These are phyloP conservation scores for Nomada flava DNA, from an alignment of 2,888 invertebrate genomes.

Conservation along the genomic window DNA sequence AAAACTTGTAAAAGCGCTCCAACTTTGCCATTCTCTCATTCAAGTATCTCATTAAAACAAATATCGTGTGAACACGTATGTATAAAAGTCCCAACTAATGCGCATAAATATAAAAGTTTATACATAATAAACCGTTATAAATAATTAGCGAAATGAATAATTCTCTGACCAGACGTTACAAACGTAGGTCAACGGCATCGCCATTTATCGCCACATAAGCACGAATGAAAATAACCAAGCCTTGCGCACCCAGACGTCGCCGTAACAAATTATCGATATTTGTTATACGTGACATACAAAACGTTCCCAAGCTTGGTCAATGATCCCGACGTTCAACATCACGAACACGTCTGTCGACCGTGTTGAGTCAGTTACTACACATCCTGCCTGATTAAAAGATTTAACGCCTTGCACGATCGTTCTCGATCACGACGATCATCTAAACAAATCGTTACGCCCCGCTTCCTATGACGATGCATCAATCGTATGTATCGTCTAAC, in stretches of 20 bases:
- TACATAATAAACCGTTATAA: background rate
- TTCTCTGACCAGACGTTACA: background rate
- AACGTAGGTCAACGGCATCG: background rate
- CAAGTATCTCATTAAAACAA: too few species aligned
- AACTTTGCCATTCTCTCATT: too few species aligned
- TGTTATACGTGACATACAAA: slow-evolving; percentile 8
- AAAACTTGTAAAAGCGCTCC: too few species aligned
- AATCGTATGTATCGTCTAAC: too few species aligned
- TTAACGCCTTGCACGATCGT: slow-evolving; percentile 41
- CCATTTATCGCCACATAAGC: background rate
- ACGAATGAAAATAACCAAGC: background rate
- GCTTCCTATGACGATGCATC: too few species aligned
- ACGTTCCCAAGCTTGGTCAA: slow-evolving; percentile 40
- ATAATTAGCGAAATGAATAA: background rate
- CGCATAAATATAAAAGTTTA: too few species aligned
- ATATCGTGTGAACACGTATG: too few species aligned
- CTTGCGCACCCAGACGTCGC: background rate
- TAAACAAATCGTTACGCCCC: slow-evolving; percentile 33
- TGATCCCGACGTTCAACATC: slow-evolving; percentile 39
- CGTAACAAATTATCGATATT: slow-evolving; percentile 24
- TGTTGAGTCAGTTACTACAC: slow-evolving; percentile 46
- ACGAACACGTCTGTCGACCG: slow-evolving; percentile 14
- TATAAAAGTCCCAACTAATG: too few species aligned
- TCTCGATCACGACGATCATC: slow-evolving; percentile 24
- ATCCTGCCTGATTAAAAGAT: slow-evolving; percentile 51